Conservation (phyloP, 2,888 invertebrate species). For the Noctua comes region DNA sequence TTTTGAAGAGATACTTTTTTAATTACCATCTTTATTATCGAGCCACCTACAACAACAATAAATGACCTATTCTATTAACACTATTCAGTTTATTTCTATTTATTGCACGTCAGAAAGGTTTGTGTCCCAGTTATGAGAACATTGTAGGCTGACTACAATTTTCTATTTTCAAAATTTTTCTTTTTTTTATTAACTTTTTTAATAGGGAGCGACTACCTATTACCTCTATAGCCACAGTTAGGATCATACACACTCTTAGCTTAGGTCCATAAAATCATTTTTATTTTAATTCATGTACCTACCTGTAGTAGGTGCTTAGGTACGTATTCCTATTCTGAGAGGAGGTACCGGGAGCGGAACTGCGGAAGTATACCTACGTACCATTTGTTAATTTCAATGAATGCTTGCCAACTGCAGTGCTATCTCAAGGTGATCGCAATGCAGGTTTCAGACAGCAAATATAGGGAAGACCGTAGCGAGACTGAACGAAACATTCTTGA, state of each 20-base stretch:
- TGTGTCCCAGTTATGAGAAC: too few species aligned
- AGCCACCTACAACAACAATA: too few species aligned
- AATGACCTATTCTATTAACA: too few species aligned
- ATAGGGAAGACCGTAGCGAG: neutral
- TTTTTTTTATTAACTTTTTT: too few species aligned
- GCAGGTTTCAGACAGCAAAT: constrained; percentile 8
- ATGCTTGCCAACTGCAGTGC: constrained; percentile 39
- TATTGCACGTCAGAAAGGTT: neutral
- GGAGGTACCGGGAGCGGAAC: neutral
- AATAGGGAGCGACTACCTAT: too few species aligned
- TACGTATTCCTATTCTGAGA: neutral
- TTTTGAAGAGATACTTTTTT: too few species aligned
- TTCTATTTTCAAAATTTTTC: too few species aligned
- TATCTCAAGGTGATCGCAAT: constrained; percentile 44
- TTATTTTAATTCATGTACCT: neutral
- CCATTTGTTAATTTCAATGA: constrained; percentile 19
- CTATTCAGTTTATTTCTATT: neutral
- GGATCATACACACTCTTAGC: neutral
- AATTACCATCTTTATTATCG: too few species aligned
- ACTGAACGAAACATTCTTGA: neutral
- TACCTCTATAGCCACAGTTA: neutral
- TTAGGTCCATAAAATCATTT: neutral
- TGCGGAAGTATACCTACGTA: neutral
- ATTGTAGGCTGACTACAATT: neutral
- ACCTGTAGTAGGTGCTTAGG: neutral